A percentile compares a stretch with the other conserved stretches of the same genome.
These are phyloP conservation scores for Orthosia cruda DNA, from an alignment of 2,888 invertebrate species.

Conservation along the genomic window DNA sequence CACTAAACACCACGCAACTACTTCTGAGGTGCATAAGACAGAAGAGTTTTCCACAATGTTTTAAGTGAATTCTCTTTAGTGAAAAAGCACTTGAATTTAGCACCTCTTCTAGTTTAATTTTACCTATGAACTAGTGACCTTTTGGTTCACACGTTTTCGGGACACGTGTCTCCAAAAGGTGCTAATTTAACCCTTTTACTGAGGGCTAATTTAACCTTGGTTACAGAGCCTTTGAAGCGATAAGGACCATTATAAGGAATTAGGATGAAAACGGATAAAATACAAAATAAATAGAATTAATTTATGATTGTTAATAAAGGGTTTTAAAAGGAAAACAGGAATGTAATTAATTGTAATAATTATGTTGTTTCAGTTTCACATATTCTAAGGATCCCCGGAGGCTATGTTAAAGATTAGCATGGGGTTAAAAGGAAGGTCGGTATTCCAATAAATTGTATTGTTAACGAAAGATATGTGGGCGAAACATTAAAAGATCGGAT, in stretches of 20 bases:
- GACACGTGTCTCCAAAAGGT: neutral
- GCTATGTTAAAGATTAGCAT: neutral
- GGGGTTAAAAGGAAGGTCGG: neutral
- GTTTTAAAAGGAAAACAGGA: neutral
- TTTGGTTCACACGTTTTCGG: neutral
- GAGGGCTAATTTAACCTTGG: conserved; percentile 2
- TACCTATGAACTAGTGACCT: conserved; percentile 2
- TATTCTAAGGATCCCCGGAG: conserved; percentile 4
- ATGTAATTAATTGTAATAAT: conserved; percentile 10
- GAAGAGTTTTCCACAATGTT: too few relatives aligned
- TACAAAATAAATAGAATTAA: neutral
- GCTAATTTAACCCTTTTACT: neutral
- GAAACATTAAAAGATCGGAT: too few relatives aligned
- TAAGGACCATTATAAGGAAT: neutral
- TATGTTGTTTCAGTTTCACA: conserved; percentile 9
- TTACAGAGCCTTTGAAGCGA: conserved; percentile 10
- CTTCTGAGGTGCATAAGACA: too few relatives aligned
- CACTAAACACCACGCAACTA: too few relatives aligned
- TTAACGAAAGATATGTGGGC: too few relatives aligned
- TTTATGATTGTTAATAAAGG: conserved; percentile 1
- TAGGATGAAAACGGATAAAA: neutral
- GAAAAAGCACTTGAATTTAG: neutral
- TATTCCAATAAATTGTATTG: conserved; percentile 15
- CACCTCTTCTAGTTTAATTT: conserved; percentile 7
- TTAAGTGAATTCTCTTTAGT: too few relatives aligned